Percentiles rank a stretch among this genome's conserved stretches.
These are phyloP conservation scores for Buceros bicornis DNA, from an alignment of 2,797 vertebrate species.

Conservation along the genomic window DNA sequence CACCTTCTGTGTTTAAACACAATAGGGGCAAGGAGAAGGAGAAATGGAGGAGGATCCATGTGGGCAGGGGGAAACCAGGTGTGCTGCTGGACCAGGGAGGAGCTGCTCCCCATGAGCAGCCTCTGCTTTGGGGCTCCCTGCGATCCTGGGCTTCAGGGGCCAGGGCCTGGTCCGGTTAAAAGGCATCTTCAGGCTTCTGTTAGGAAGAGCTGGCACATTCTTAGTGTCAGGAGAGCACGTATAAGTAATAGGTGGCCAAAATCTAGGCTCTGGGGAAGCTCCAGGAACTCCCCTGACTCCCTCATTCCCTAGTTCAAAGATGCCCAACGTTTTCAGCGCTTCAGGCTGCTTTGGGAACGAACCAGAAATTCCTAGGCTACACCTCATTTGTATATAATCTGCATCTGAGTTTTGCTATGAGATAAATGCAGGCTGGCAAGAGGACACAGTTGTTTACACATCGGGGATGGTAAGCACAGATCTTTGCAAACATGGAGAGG, in stretches of 20 bases:
- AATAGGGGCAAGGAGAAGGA: background rate
- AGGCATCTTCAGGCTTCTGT: background rate
- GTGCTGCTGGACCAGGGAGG: background rate
- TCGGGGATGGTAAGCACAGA: background rate
- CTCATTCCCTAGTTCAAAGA: background rate
- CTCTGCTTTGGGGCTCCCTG: background rate
- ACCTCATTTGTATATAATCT: background rate
- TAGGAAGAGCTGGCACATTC: background rate
- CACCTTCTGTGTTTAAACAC: background rate
- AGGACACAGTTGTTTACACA: constrained; percentile 7
- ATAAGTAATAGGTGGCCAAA: background rate
- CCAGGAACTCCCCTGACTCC: background rate
- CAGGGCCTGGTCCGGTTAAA: background rate
- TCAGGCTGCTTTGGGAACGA: background rate
- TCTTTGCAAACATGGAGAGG: background rate
- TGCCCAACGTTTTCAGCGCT: background rate
- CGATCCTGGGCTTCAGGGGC: accelerated
- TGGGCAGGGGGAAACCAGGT: background rate
- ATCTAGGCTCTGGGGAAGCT: background rate
- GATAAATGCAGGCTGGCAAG: constrained; percentile 6
- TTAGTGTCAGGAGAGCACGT: background rate
- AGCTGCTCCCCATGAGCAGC: background rate
- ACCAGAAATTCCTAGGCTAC: background rate
- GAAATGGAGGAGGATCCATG: background rate
- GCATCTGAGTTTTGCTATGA: background rate